A percentile compares a stretch with the other conserved stretches of the same genome.
Evolutionary conservation across 1,140 invertebrate species (phyloP).

Genomic region (Drosophila mojavensis): DNA sequence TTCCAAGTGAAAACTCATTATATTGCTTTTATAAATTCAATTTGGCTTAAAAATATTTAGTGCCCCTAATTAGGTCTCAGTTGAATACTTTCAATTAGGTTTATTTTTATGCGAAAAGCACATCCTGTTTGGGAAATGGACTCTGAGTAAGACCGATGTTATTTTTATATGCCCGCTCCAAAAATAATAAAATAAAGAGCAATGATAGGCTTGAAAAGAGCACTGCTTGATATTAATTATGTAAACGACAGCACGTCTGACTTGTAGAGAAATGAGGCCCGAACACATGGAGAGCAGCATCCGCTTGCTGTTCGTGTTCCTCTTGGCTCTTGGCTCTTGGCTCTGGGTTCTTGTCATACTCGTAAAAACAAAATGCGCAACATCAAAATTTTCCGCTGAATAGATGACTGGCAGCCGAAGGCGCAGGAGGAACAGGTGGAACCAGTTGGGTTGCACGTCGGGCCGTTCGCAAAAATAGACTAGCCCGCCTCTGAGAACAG

Average conservation of each 20-base stretch:
- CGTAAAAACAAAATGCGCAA: conserved; percentile 57
- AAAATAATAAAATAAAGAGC: conserved; percentile 5
- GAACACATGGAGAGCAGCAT: conserved; percentile 51
- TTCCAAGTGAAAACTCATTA: too few species aligned
- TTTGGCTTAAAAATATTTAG: too few species aligned
- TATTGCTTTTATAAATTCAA: too few species aligned
- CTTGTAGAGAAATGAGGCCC: not conserved
- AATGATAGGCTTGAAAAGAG: conserved; percentile 25
- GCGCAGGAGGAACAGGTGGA: conserved; percentile 59
- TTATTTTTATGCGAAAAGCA: too few species aligned
- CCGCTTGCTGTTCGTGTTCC: conserved; percentile 31
- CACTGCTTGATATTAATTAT: conserved; percentile 51
- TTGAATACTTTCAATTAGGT: too few species aligned
- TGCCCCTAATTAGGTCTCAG: too few species aligned
- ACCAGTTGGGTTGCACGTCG: conserved; percentile 40
- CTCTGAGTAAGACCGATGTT: not conserved
- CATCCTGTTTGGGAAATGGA: not conserved
- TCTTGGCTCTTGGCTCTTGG: not conserved
- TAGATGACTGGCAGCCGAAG: conserved; percentile 38
- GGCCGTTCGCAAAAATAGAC: not conserved
- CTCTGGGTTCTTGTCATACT: conserved; percentile 39
- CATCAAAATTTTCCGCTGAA: conserved; percentile 46
- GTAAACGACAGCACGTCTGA: conserved; percentile 18
- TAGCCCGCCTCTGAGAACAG: not conserved
- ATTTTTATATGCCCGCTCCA: conserved; percentile 3